Evolutionary conservation across 2,113 vertebrate species (phyloP), one percentile per base, ranked within the genome.

Genomic region (Ceyx margarethae): DNA sequence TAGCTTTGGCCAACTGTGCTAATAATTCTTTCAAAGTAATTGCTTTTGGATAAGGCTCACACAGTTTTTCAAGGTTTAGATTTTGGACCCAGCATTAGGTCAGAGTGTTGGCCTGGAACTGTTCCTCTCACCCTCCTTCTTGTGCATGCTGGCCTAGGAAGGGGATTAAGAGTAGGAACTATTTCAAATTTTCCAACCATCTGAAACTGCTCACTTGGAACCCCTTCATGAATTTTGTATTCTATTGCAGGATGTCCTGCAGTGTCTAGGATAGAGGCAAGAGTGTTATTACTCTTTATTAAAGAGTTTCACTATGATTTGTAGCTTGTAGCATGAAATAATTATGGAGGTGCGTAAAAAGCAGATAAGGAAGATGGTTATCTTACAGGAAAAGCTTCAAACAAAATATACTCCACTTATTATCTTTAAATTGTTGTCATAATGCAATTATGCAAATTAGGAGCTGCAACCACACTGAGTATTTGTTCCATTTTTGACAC

Each of bases 391-490:
- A 94, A 81, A 54, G 76, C 21, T 85, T 95, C 58, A 58, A 87
- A 66, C 1, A 91, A 95, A 94, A 95, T 91, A 86, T 51, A 42
- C 58, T 94, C 20, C 74, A 74, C 94, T 95, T 95, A 90, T 89
- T 96, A 88, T 85, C 40, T 91, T 69, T 77, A 97, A 95, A 57
- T 74, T 95, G 45, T 82, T 91, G 82, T 93, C 89, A 95, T 95
- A 95, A 96, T 95, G 75, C 81, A 97, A 76, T 95, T 94, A 95
- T 93, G 93, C 45, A 97, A 96, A 97, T 92, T 40, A 95, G 64
- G 60, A 76, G 45, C 80, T 31, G 40, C 68, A 94, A 68, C 95
- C 89, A 96, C 92, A 92, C 57, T 89, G 89, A 85, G 74, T 93
- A 91, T 95, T 97, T 97, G 88, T 96, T 96, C 92, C 26, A 54